These are phyloP conservation scores for Athrips mouffetella DNA, from an alignment of 2,888 invertebrate species.

Conservation along the genomic window DNA sequence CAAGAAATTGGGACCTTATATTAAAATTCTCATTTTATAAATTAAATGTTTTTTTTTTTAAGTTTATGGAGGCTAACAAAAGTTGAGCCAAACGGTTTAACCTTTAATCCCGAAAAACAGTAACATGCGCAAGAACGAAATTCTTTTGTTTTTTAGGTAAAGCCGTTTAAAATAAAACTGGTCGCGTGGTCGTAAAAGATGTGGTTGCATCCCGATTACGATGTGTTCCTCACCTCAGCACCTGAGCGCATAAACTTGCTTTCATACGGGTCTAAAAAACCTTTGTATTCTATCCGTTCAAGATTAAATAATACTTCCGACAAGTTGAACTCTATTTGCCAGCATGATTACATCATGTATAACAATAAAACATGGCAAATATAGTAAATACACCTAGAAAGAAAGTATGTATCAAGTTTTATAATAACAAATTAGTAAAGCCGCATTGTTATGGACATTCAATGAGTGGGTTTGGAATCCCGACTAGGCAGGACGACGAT, in stretches of 20 bases:
- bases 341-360: too few relatives aligned
- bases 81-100: slow-evolving; percentile 29
- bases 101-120: slow-evolving; percentile 38
- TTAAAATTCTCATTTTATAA: too few relatives aligned
- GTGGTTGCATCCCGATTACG: slow-evolving; percentile 47
- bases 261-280: background rate
- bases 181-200: slow-evolving; percentile 50
- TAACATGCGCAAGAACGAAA: slow-evolving; percentile 36
- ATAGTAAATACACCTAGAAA: too few relatives aligned
- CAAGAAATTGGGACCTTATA: background rate
- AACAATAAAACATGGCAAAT: too few relatives aligned
- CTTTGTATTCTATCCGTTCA: background rate
- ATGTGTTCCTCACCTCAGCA: slow-evolving; percentile 44
- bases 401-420: too few relatives aligned
- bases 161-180: slow-evolving; percentile 46
- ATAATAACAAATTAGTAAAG: too few relatives aligned
- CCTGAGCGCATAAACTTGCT: slow-evolving; percentile 33
- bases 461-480: background rate
- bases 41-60: too few relatives aligned
- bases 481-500: background rate
- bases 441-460: too few relatives aligned
- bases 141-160: slow-evolving; percentile 41
- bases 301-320: too few relatives aligned
- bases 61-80: background rate
- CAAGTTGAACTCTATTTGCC: too few relatives aligned